A percentile compares a stretch with the other conserved stretches of the same genome.
phyloP scores from a whole-genome alignment of 1,140 invertebrate species.

The Diorhabda carinulata region DNA sequence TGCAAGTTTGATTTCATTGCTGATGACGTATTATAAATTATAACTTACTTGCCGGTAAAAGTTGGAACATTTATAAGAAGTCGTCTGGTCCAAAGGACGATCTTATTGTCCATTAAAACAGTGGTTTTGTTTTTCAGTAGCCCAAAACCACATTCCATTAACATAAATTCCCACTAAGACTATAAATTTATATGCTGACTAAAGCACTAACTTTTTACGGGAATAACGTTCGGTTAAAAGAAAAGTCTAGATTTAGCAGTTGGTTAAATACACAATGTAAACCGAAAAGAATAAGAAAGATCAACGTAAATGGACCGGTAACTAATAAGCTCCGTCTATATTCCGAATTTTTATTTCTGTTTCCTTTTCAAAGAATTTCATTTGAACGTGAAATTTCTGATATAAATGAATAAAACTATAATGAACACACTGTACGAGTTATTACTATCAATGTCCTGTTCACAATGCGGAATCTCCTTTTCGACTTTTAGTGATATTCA shows the following conservation, averaged over 20 bases:
- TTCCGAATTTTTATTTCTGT: too few relatives aligned
- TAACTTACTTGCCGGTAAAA: constrained; percentile 36
- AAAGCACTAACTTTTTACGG: constrained; percentile 24
- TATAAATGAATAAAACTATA: too few relatives aligned
- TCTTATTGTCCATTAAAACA: constrained; percentile 45
- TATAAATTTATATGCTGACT: constrained; percentile 37
- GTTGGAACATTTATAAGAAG: constrained; percentile 34
- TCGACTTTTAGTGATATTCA: too few relatives aligned
- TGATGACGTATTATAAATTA: constrained; percentile 40
- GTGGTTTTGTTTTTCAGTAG: constrained; percentile 41
- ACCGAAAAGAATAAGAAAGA: background rate
- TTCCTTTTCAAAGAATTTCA: too few relatives aligned
- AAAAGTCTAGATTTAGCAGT: background rate
- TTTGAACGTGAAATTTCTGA: too few relatives aligned
- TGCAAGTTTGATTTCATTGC: constrained; percentile 40
- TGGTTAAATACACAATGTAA: background rate
- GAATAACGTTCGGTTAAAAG: constrained; percentile 7
- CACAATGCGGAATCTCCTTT: too few relatives aligned
- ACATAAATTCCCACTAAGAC: constrained; percentile 39
- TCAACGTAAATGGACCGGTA: background rate
- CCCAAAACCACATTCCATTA: constrained; percentile 39
- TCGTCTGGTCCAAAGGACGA: constrained; percentile 42
- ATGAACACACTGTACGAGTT: too few relatives aligned
- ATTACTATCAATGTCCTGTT: too few relatives aligned
- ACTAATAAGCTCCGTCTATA: background rate